A percentile compares a stretch with the other conserved stretches of the same genome.
phyloP scores from a whole-genome alignment of 2,888 invertebrate genomes.

The Anoncus sp. region DNA sequence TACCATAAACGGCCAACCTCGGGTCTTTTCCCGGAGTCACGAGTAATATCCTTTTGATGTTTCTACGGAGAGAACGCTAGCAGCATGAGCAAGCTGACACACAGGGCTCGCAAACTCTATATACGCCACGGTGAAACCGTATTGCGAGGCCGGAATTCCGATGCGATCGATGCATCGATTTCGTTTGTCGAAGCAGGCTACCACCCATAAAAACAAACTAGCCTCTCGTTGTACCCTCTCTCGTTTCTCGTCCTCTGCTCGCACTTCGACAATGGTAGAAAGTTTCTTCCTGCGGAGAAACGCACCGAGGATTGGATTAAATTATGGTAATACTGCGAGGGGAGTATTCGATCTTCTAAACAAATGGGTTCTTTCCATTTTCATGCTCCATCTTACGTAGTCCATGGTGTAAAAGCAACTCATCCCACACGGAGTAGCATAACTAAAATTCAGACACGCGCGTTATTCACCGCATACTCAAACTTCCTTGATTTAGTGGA shows the following conservation, averaged over 20 bases:
- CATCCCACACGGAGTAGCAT: not conserved
- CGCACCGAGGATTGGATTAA: slow-evolving; percentile 53
- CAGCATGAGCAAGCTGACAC: slow-evolving; percentile 37
- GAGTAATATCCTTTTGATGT: slow-evolving; percentile 67
- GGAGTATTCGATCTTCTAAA: slow-evolving; percentile 42
- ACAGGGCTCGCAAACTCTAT: slow-evolving; percentile 47
- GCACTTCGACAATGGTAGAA: slow-evolving; percentile 51
- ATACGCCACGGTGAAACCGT: slow-evolving; percentile 36
- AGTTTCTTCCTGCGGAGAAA: slow-evolving; percentile 39
- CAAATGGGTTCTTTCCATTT: slow-evolving; percentile 28
- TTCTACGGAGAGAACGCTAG: slow-evolving; percentile 49
- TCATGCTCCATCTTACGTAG: not conserved
- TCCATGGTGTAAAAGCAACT: not conserved
- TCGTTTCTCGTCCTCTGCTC: slow-evolving; percentile 39
- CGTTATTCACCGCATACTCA: not conserved
- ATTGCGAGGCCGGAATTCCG: slow-evolving; percentile 55
- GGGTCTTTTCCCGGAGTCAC: slow-evolving; percentile 53
- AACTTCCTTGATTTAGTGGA: slow-evolving; percentile 4
- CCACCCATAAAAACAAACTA: slow-evolving; percentile 62
- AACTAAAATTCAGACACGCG: slow-evolving; percentile 12
- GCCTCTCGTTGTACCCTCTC: slow-evolving; percentile 30
- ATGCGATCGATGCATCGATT: slow-evolving; percentile 64
- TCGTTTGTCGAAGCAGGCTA: slow-evolving; percentile 42
- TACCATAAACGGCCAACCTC: slow-evolving; percentile 65
- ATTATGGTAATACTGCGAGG: slow-evolving; percentile 61